Conservation (phyloP, 2,888 invertebrate species). For the Thumatha senex region DNA sequence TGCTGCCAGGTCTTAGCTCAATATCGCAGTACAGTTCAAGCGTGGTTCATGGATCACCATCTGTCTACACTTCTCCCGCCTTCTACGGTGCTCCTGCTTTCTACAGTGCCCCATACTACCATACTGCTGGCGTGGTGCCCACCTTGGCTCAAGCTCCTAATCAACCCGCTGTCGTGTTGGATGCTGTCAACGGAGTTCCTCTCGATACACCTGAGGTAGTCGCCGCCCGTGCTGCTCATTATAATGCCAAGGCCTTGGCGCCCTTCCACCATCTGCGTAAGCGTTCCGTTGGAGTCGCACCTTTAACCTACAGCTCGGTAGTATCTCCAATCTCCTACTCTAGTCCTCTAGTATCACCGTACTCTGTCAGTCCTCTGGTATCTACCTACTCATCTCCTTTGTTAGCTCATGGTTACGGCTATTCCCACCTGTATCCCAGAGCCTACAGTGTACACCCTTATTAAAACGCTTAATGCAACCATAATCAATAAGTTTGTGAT, state of each 20-base stretch:
- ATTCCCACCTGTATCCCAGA: conserved; percentile 51
- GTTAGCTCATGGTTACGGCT: conserved; percentile 31
- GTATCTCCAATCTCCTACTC: conserved; percentile 46
- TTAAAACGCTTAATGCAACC: not conserved
- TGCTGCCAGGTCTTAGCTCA: conserved; percentile 50
- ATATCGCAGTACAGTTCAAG: conserved; percentile 58
- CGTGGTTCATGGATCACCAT: conserved; percentile 53
- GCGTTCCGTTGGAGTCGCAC: conserved; percentile 54
- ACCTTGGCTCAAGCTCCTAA: conserved; percentile 60
- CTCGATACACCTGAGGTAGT: conserved; percentile 78
- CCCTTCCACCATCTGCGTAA: conserved; percentile 69
- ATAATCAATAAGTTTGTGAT: not conserved
- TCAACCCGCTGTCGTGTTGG: conserved; percentile 72
- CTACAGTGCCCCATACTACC: conserved; percentile 45
- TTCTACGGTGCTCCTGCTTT: conserved; percentile 42
- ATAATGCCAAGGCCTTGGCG: conserved; percentile 71
- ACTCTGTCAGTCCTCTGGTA: conserved; percentile 41
- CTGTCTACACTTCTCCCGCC: conserved; percentile 52
- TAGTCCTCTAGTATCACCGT: conserved; percentile 39
- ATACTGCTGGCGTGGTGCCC: conserved; percentile 35
- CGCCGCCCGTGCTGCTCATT: conserved; percentile 74
- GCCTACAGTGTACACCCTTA: conserved; percentile 15
- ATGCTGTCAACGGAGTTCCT: conserved; percentile 72
- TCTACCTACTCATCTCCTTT: conserved; percentile 45
- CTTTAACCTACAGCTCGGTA: conserved; percentile 57